A percentile compares a stretch with the other conserved stretches of the same genome.
Evolutionary conservation across 2,888 invertebrate species (phyloP).

Genomic region (Hypolimnas misippus): DNA sequence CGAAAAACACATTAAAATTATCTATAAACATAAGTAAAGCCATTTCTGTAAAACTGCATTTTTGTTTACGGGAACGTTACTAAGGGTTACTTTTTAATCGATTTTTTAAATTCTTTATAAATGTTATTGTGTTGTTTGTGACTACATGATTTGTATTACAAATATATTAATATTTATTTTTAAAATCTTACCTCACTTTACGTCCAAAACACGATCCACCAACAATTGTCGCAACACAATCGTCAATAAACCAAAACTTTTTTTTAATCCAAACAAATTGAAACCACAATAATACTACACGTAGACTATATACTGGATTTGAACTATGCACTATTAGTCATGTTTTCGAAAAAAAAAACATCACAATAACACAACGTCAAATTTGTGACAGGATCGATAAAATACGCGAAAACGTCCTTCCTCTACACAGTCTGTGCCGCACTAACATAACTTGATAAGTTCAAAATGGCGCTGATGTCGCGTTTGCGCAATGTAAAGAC

Average conservation of each 20-base stretch:
- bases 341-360: conserved; percentile 65
- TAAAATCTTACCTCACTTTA: conserved; percentile 27
- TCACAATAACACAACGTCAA: conserved; percentile 63
- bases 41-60: not conserved
- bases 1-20: conserved; percentile 20
- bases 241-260: conserved; percentile 11
- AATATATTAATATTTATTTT: not conserved
- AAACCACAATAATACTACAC: conserved; percentile 56
- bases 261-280: conserved; percentile 6
- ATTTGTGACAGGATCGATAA: conserved; percentile 59
- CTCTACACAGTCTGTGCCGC: conserved; percentile 55
- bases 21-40: conserved; percentile 3
- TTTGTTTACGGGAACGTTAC: conserved; percentile 34
- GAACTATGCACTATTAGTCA: conserved; percentile 57
- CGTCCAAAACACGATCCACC: conserved; percentile 34
- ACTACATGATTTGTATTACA: not conserved
- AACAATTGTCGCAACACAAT: conserved; percentile 22
- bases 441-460: conserved; percentile 54
- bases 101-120: conserved; percentile 8
- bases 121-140: not conserved
- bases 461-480: conserved; percentile 64
- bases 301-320: conserved; percentile 21
- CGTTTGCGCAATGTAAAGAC: conserved; percentile 63
- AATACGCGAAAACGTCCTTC: conserved; percentile 53
- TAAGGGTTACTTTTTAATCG: conserved; percentile 32